A percentile compares a stretch with the other conserved stretches of the same genome.
These are phyloP conservation scores for Machimus rusticus DNA, from an alignment of 2,888 invertebrate genomes.

Conservation along the genomic window DNA sequence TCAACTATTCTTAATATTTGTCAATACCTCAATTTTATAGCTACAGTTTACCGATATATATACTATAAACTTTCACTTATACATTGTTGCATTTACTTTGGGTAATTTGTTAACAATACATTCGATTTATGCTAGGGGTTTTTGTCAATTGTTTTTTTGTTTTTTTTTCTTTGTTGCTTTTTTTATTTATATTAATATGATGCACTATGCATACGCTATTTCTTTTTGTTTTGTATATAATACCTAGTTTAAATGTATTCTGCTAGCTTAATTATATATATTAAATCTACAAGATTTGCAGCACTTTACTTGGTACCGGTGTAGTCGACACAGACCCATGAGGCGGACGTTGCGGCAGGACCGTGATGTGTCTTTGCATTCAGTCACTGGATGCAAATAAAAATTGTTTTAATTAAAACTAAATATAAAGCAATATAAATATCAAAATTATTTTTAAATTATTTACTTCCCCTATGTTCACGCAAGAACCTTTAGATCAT, in stretches of 20 bases:
- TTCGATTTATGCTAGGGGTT: background rate
- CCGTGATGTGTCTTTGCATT: conserved; percentile 82
- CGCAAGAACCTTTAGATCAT: too few relatives aligned
- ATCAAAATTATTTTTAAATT: too few relatives aligned
- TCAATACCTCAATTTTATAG: conserved; percentile 16
- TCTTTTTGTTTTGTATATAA: conserved; percentile 5
- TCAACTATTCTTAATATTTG: conserved; percentile 14
- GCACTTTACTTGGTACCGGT: conserved; percentile 85
- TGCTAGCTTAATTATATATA: conserved; percentile 45
- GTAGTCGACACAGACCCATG: conserved; percentile 87
- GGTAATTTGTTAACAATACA: conserved; percentile 12
- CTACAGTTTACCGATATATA: background rate
- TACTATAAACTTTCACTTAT: background rate
- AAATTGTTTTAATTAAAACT: background rate
- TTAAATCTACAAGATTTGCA: conserved; percentile 77
- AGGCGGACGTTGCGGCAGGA: conserved; percentile 87
- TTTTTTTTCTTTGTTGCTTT: background rate
- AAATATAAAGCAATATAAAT: background rate
- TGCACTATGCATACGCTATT: background rate
- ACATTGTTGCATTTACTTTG: conserved; percentile 8
- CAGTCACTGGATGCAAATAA: conserved; percentile 65
- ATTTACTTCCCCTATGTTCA: too few relatives aligned
- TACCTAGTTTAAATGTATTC: background rate
- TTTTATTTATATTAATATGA: background rate
- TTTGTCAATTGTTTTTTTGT: conserved; percentile 11